A percentile compares a stretch with the other conserved stretches of the same genome.
phyloP scores from a whole-genome alignment of 1,140 invertebrate species.

The Gerris buenoi region DNA sequence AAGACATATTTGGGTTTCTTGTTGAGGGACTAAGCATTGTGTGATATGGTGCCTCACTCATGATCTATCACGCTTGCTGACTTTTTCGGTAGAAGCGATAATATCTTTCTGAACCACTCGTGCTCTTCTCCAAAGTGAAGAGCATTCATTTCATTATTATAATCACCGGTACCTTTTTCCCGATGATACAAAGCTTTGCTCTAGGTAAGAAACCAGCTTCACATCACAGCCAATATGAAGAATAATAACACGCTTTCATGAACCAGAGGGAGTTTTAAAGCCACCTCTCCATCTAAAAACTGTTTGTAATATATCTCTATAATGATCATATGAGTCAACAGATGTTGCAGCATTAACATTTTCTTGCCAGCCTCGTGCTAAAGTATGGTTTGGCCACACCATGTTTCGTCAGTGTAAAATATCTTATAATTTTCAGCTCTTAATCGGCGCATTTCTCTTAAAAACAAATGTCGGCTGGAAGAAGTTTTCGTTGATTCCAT shows the following conservation, averaged over 20 bases:
- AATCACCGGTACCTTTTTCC: background rate
- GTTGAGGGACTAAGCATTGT: background rate
- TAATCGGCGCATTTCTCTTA: background rate
- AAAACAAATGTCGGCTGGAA: background rate
- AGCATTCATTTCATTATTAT: background rate
- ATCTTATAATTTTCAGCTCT: background rate
- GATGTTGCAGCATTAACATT: background rate
- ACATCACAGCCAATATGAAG: background rate
- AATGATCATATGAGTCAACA: background rate
- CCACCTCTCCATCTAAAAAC: background rate
- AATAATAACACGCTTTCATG: background rate
- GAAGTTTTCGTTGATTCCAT: background rate
- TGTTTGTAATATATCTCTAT: background rate
- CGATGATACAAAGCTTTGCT: background rate
- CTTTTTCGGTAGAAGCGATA: background rate
- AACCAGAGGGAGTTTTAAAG: background rate
- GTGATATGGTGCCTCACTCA: background rate
- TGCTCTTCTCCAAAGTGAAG: background rate
- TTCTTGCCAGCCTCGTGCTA: background rate
- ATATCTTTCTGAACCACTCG: background rate
- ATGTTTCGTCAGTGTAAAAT: background rate
- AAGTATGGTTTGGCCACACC: background rate
- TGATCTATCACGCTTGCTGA: background rate
- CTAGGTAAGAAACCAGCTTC: background rate
- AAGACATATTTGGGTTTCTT: background rate